Conservation (phyloP, 2,113 vertebrate species). For the Psophia crepitans region DNA sequence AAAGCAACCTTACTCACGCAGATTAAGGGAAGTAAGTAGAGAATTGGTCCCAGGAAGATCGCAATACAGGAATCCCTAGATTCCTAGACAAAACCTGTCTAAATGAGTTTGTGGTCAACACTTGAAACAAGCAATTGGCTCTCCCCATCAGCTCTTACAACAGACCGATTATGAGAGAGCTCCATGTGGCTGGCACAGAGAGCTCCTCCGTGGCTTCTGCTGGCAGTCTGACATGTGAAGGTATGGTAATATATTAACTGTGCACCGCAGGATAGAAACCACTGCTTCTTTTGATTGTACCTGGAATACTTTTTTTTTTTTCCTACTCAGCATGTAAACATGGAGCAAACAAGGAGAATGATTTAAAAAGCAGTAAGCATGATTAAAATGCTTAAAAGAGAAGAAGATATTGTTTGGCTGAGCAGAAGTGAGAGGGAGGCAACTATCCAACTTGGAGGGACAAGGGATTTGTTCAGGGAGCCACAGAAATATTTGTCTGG, state of each 20-base stretch:
- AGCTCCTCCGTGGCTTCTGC: not conserved
- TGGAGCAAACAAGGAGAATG: not conserved
- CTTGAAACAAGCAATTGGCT: not conserved
- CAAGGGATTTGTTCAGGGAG: not conserved
- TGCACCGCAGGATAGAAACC: not conserved
- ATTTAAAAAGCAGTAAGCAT: not conserved
- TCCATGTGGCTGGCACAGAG: not conserved
- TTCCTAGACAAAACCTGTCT: slow-evolving; percentile 26
- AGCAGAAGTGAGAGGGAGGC: not conserved
- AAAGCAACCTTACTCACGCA: not conserved
- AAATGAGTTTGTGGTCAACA: slow-evolving; percentile 41
- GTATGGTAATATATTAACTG: not conserved
- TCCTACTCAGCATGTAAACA: not conserved
- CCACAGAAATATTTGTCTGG: slow-evolving; percentile 8
- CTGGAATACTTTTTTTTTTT: not conserved
- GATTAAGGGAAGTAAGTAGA: not conserved
- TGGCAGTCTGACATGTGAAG: not conserved
- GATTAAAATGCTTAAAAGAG: not conserved
- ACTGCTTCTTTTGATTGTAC: not conserved
- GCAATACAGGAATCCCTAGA: not conserved
- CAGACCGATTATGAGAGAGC: not conserved
- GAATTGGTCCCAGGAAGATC: not conserved
- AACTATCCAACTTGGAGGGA: not conserved
- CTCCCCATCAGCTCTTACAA: not conserved
- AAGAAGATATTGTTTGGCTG: not conserved